Base-by-base conservation (phyloP, 2,888 invertebrate species). In the Leptopilina myrica region DNA sequence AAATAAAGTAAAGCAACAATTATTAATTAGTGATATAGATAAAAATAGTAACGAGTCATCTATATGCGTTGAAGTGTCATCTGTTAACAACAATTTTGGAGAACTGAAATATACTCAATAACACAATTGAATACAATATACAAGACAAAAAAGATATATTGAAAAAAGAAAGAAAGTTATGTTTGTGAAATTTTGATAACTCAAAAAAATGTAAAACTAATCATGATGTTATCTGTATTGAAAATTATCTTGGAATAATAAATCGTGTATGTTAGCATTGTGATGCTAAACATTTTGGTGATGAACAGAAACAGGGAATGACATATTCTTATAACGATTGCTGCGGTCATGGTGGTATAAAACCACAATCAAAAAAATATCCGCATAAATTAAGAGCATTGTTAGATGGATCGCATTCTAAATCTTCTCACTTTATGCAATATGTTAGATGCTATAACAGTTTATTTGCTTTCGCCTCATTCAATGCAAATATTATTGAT, bases 401-500 rank as follows among this genome's bases (percentile, higher is more conserved):
- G 20, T 64, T 64, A 64, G 64, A 64, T 64, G 20, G 64, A 64
- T 64, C 64, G 11, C 64, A 64, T 64, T 8, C 26, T 15, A 26
- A 64, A 26, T 64, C 26, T 64, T 20, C 20, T 64, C 64, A 64
- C 11, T 64, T 64, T 64, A 20, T 9, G 20, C 9, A 64, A 26
- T 20, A 20, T 7, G 20, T 64, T 2, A 64, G 26, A 64, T 20
- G 9, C 6, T 64, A 64, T 64, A 64, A 20, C 26, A 64, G 7
- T 53, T 53, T 12, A 11, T 53, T 53, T 53, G 53, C 12, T 53
- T 53, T 53, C 3, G 53, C 53, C 4, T 53, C 53, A 6, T 53
- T 53, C 12, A 53, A 53, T 14, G 53, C 53, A 12, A 81, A 76
- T 67, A 83, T n/a, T n/a, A n/a, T n/a, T n/a, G n/a, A n/a, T n/a